These are phyloP conservation scores for Catagonus wagneri DNA, from an alignment of 2,113 vertebrate genomes.

Conservation along the genomic window DNA sequence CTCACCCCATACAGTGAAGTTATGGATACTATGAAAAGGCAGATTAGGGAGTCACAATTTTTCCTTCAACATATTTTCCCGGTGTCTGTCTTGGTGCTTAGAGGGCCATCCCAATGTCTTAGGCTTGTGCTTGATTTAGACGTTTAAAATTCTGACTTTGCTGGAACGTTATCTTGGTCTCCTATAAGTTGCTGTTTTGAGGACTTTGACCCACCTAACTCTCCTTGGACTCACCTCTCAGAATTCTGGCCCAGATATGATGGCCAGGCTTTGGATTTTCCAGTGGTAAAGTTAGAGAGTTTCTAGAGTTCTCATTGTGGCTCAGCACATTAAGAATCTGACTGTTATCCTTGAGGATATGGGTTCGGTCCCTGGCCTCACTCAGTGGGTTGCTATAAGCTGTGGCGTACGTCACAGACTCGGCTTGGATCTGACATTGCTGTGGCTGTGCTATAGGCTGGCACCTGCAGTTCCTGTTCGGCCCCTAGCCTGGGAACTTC, in stretches of 20 bases:
- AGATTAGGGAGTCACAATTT: neutral
- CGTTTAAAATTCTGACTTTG: neutral
- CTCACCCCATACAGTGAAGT: neutral
- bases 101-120: neutral
- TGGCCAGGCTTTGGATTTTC: neutral
- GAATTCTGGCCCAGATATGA: neutral
- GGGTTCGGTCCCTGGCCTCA: too few species aligned
- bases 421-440: too few species aligned
- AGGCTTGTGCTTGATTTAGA: neutral
- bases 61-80: neutral
- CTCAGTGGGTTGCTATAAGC: too few species aligned
- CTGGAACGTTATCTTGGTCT: neutral
- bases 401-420: too few species aligned
- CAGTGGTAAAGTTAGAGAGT: neutral
- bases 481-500: too few species aligned
- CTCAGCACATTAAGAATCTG: too few species aligned
- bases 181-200: neutral
- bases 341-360: too few species aligned
- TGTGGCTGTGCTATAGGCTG: too few species aligned
- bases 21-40: neutral
- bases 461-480: too few species aligned
- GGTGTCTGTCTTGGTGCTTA: neutral
- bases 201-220: neutral
- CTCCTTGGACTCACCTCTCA: neutral
- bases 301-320: too few species aligned